phyloP scores from a whole-genome alignment of 2,888 invertebrate genomes.

The Sisyra nigra region DNA sequence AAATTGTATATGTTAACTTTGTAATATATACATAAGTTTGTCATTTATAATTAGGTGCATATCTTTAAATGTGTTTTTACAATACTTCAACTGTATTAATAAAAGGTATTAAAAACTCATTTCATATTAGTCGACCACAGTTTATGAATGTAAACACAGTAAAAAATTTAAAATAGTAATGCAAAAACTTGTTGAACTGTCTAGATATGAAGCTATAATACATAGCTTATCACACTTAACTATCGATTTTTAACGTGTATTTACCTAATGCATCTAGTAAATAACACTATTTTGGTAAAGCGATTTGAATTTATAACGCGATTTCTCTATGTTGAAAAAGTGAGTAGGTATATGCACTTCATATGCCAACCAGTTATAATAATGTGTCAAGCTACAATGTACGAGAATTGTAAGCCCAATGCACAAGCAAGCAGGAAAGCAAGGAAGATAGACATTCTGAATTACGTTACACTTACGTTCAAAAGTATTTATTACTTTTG shows the following conservation, averaged over 20 bases:
- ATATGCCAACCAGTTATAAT: conserved; percentile 5
- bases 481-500: no score
- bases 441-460: no score
- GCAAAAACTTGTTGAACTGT: conserved; percentile 11
- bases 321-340: conserved; percentile 1
- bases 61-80: no score
- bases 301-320: no score
- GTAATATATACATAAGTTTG: no score
- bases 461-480: no score
- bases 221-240: conserved; percentile 9
- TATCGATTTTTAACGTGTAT: conserved; percentile 9
- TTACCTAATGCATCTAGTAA: conserved; percentile 2
- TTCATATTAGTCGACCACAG: background rate
- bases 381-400: conserved; percentile 5
- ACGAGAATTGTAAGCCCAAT: no score
- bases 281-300: conserved; percentile 8
- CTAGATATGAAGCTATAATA: background rate
- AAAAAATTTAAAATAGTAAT: conserved; percentile 7
- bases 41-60: no score
- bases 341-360: background rate
- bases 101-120: background rate
- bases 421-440: no score
- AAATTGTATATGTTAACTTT: no score
- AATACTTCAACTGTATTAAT: no score
- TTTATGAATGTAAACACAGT: conserved; percentile 1